Evolutionary conservation across 2,113 vertebrate genomes (phyloP).

Genomic region (Tringa solitaria): DNA sequence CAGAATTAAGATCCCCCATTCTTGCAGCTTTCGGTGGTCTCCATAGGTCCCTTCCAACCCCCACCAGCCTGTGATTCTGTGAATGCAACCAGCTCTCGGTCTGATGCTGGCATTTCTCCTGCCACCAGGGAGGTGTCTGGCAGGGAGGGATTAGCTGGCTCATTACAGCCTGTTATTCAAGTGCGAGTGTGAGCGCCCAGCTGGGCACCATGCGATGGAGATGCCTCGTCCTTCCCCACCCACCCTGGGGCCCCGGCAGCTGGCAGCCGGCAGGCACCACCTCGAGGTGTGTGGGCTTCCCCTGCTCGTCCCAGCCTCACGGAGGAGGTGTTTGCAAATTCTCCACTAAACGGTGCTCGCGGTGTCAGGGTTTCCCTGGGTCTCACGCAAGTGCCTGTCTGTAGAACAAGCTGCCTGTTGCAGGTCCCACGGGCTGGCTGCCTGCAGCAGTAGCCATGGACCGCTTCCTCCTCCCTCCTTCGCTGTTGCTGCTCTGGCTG

Average conservation of each 20-base stretch:
- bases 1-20: not conserved
- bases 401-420: not conserved
- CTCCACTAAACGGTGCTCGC: not conserved
- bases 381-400: not conserved
- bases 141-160: not conserved
- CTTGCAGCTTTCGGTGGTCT: not conserved
- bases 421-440: accelerated
- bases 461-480: not conserved
- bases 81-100: not conserved
- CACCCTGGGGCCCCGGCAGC: not conserved
- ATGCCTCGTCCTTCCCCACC: not conserved
- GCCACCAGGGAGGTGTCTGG: not conserved
- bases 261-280: not conserved
- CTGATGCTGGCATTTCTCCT: not conserved
- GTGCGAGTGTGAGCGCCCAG: not conserved
- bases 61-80: not conserved
- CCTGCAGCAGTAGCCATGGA: not conserved
- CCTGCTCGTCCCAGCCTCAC: not conserved
- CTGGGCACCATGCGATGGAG: not conserved
- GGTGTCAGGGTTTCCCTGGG: not conserved
- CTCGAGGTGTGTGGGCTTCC: not conserved
- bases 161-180: not conserved
- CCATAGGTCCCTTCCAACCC: not conserved
- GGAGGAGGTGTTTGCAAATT: not conserved
- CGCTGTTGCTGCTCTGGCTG: not conserved